phyloP scores from a whole-genome alignment of 2,797 vertebrate species.

The Hephaestus fuliginosus region DNA sequence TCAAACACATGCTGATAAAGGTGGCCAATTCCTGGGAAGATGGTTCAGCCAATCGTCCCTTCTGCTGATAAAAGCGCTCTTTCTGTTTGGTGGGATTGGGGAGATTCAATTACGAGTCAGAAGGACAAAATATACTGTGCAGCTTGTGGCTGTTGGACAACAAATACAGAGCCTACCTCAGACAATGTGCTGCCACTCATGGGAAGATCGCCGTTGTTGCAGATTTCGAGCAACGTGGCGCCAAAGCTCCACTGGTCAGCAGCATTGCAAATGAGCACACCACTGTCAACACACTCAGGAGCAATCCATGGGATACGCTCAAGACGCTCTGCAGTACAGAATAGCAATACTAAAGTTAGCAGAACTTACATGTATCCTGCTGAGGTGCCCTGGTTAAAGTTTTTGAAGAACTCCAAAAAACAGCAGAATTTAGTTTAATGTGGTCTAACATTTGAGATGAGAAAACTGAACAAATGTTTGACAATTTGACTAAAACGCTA shows the following conservation, averaged over 20 bases:
- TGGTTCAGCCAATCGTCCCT: constrained; percentile 87
- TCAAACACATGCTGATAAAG: constrained; percentile 92
- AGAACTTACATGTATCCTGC: not conserved
- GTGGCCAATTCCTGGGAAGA: constrained; percentile 89
- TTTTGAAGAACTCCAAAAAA: constrained; percentile 2
- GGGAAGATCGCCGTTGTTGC: constrained; percentile 91
- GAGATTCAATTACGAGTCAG: constrained; percentile 8
- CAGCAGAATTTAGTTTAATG: not conserved
- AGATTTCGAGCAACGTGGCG: constrained; percentile 93
- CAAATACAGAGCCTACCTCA: constrained; percentile 83
- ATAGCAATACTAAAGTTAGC: not conserved
- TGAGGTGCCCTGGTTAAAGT: not conserved
- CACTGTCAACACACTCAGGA: constrained; percentile 89
- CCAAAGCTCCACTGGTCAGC: constrained; percentile 97
- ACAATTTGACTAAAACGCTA: not conserved
- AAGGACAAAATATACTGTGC: not conserved
- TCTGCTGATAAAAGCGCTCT: constrained; percentile 92
- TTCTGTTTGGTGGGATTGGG: constrained; percentile 84
- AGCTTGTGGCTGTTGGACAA: constrained; percentile 4
- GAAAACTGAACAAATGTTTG: not conserved
- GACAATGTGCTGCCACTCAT: constrained; percentile 85
- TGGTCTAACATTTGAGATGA: not conserved
- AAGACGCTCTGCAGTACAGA: constrained; percentile 86
- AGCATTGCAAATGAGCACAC: constrained; percentile 72
- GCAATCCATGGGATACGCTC: constrained; percentile 96